Evolutionary conservation across 2,797 vertebrate species (phyloP), one percentile per base, ranked within the genome.

Genomic region (Gallinago solitaria): DNA sequence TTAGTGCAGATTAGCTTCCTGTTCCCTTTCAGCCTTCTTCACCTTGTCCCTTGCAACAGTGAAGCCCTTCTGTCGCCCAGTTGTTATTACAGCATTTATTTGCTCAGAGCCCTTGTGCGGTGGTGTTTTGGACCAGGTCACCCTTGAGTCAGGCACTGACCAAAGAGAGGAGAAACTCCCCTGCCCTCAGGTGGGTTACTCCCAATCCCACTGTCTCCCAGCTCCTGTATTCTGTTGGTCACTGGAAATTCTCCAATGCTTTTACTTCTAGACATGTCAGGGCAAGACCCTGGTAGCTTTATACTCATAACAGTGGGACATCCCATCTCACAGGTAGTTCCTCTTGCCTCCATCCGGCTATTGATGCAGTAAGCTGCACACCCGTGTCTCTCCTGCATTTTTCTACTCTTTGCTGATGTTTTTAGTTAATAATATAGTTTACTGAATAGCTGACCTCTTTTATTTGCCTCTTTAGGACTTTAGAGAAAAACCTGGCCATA

Each of bases 121-220:
- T 71, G 19, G 16, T 14, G 28, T 70, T 95, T 76, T 73, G 64
- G 43, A 48, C 19, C 35, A 4, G n/a, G 30, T 71, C 33, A 51
- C 27, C 43, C 30, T 54, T 50, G 53, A 50, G 32, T 54, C 9
- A n/a, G 43, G 43, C 30, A 20, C 4, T 45, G 65, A 88, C 65
- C 50, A 86, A 88, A 73, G 30, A 0, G 0, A 73, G 59, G 28
- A 39, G 63, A 43, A 85, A 37, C 2, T 7, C 13, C 54, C 21
- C 37, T 63, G 51, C 74, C 12, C 15, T 63, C 47, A 32, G 47
- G 47, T 41, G 47, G n/a, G 32, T 56, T 76, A n/a, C 16, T 78
- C 25, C 27, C 39, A 71, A 28, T 60, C n/a, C 41, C 41, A 24
- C 0, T 0, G 28, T 53, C 25, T 91, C 32, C 39, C 21, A 74